Percentiles rank a stretch among this genome's conserved stretches.
Conservation (phyloP, 2,797 vertebrate species). For the Pempheris klunzingeri region DNA sequence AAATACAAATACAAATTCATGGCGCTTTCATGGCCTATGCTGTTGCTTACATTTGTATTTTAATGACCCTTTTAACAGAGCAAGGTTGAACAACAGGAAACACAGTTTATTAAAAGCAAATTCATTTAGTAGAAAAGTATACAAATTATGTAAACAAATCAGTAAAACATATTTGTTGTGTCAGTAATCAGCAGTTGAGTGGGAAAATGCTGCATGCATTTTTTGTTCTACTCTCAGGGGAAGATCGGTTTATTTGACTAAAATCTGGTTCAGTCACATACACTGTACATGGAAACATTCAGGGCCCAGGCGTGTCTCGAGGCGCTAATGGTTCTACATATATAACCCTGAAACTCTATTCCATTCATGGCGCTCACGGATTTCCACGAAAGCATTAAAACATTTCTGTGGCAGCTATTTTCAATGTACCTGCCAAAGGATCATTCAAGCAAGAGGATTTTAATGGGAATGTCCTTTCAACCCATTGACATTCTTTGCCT, state of each 20-base stretch:
- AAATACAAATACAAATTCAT: no score
- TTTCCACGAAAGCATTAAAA: constrained; percentile 18
- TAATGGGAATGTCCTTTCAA: constrained; percentile 37
- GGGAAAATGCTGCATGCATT: not conserved
- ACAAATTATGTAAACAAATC: not conserved
- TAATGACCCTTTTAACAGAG: no score
- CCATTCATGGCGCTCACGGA: constrained; percentile 5
- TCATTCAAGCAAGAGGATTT: constrained; percentile 36
- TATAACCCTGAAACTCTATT: not conserved
- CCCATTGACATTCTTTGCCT: constrained; percentile 34
- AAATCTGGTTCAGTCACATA: not conserved
- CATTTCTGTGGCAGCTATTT: constrained; percentile 15
- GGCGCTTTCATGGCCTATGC: no score
- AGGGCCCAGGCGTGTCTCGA: not conserved
- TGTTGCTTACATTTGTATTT: no score
- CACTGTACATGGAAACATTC: not conserved
- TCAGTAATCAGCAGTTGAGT: not conserved
- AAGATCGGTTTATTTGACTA: not conserved
- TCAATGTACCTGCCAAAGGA: constrained; percentile 21
- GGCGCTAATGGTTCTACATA: not conserved
- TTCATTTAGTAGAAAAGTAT: not conserved
- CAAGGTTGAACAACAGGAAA: no score
- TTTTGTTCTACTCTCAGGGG: not conserved
- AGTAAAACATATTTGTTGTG: not conserved
- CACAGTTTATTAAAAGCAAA: not conserved